Evolutionary conservation across 2,888 invertebrate genomes (phyloP), one percentile per base, ranked within the genome.

Genomic region (Orchestes rusci): DNA sequence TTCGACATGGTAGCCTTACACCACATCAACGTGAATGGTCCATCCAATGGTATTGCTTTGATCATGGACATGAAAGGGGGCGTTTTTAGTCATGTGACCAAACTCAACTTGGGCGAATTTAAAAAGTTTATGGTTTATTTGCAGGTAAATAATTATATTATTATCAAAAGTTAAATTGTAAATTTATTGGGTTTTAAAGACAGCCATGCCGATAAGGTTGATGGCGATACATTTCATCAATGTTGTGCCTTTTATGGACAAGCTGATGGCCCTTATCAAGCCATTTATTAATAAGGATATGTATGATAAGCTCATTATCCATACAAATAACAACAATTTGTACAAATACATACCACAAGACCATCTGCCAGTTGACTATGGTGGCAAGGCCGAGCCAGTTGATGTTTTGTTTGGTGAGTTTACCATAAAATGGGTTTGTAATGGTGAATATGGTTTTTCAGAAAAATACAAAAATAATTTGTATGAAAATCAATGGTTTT

Each of bases 41-140:
- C 66, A 1, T 52, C 55, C 1, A 70, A 74, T 0, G 84, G 84
- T 0, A 68, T 81, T 41, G 59, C 77, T 2, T 70, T 85, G 41
- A 58, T 82, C 1, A 69, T 83, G 13, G 83, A 86, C 62, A 71
- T 82, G 63, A 73, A 74, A 23, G 73, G 74, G 1, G 67, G 77
- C 5, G 68, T 71, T 1, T 64, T 85, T 15, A 75, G 77, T 0
- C 85, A 86, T 56, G 64, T 83, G 2, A 72, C 79, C 4, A 74
- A 75, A 54, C 64, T 84, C 1, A 80, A 76, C 43, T 63, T 83
- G 1, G 69, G 77, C 52, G 73, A 76, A 1, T 65, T 84, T 51
- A 83, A 81, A 55, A 84, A 82, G 61, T 80, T 78, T 53, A 68
- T 84, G 5, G 76, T 72, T 53, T 85, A 76, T 57, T 61, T 85